Conservation (phyloP, 2,113 vertebrate species). For the Hyperopisus bebe region DNA sequence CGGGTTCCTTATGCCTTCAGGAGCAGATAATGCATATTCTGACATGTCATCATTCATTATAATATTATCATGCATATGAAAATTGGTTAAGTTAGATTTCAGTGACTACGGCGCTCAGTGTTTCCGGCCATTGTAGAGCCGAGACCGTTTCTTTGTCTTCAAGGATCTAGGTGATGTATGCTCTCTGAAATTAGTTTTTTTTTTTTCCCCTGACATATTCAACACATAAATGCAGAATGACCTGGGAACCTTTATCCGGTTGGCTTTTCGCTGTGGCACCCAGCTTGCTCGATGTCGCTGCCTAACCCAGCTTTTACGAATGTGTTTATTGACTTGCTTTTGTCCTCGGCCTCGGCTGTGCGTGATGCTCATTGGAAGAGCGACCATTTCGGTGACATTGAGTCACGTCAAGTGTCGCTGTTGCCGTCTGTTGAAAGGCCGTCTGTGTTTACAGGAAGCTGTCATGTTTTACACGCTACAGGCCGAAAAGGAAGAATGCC, state of each 20-base stretch:
- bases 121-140: constrained; percentile 56
- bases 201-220: neutral
- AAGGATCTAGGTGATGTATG: neutral
- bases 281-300: neutral
- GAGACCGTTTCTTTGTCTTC: constrained; percentile 35
- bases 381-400: neutral
- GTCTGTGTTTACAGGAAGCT: neutral
- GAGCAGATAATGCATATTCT: constrained; percentile 18
- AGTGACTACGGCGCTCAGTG: constrained; percentile 59
- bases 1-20: neutral
- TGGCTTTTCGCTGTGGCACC: neutral
- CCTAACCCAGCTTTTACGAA: neutral
- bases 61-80: constrained; percentile 61
- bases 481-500: neutral
- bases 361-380: neutral
- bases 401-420: neutral
- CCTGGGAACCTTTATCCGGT: neutral
- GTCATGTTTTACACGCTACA: neutral
- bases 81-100: constrained; percentile 51
- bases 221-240: neutral
- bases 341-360: neutral
- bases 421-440: neutral
- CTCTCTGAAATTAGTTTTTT: neutral
- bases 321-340: neutral
- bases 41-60: constrained; percentile 56